Conservation (phyloP, 2,797 vertebrate genomes). For the Protonibea diacanthus region DNA sequence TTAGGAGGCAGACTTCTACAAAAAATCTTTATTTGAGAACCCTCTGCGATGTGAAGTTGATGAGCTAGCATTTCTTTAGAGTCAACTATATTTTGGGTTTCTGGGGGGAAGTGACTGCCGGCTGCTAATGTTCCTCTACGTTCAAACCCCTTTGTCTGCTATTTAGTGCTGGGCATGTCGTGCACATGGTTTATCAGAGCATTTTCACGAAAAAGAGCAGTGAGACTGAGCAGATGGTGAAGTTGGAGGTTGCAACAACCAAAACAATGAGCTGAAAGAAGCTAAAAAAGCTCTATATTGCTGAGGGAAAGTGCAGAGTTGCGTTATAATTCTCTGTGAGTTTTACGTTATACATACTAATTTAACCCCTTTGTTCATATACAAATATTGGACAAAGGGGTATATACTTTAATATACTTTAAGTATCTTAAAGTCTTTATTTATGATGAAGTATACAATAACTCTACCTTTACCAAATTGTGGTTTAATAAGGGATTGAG, state of each 20-base stretch:
- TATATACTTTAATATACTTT: no score
- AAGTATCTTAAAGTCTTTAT: background rate
- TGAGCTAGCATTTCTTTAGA: background rate
- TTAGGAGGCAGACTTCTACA: background rate
- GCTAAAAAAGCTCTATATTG: background rate
- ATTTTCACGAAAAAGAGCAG: background rate
- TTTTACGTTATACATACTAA: background rate
- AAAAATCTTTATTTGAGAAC: no score
- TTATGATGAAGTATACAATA: no score
- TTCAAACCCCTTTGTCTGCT: no score
- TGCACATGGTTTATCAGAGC: no score
- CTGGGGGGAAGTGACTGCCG: no score
- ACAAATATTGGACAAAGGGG: no score
- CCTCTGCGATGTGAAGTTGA: background rate
- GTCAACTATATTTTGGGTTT: background rate
- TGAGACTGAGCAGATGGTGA: background rate
- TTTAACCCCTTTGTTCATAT: background rate
- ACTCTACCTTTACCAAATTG: background rate
- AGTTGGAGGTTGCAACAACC: no score
- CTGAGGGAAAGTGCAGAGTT: background rate
- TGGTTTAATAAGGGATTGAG: background rate
- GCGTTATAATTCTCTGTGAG: no score
- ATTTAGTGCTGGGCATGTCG: no score
- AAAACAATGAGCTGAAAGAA: constrained; percentile 3
- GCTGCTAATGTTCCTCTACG: background rate